Base-by-base conservation (phyloP, 2,797 vertebrate genomes). In the Falco berigora region DNA sequence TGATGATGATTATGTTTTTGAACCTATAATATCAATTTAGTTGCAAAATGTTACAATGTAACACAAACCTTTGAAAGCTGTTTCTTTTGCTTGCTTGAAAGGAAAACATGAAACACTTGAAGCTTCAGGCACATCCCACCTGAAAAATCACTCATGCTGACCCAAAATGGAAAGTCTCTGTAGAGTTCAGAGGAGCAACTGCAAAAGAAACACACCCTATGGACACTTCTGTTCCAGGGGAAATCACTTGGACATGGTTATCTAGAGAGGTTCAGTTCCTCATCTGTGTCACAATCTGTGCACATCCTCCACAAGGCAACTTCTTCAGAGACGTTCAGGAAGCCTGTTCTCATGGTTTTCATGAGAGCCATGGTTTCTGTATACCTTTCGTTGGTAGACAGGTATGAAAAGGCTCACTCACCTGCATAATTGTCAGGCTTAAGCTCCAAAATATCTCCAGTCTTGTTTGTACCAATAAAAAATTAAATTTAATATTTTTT, bases 191-290 rank as follows among this genome's bases (percentile, higher is more conserved):
- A 75, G 22, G 6, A 4, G 5, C 2, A 4, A 40, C 32, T 71
- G 30, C 4, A 9, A 20, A 23, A 66, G 52, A 77, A 53, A 63
- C 10, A 46, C 27, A 46, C 10, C 16, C 17, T 46, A 16, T 3
- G 5, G 32, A 30, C 17, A 21, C 4, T 52, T 68, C 5, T 44
- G 1, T 63, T 32, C 56, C 56, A n/a, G 13, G 25, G 15, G 8
- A 49, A 46, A 25, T 50, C 0, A 0, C 38, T 27, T 36, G 34
- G 16, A 66, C 4, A 1, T 14, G 9, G 10, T 58, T 36, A 9
- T 40, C 27, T 32, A 28, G 22, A 47, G n/a, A 6, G 49, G 8
- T 20, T 64, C 11, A 34, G 2, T 46, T 14, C 13, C 3, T 53
- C 69, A n/a, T 6, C 36, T 38, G 2, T 32, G 28, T 12, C 67